Evolutionary conservation across 2,888 invertebrate genomes (phyloP).

Genomic region (Thyatira batis): DNA sequence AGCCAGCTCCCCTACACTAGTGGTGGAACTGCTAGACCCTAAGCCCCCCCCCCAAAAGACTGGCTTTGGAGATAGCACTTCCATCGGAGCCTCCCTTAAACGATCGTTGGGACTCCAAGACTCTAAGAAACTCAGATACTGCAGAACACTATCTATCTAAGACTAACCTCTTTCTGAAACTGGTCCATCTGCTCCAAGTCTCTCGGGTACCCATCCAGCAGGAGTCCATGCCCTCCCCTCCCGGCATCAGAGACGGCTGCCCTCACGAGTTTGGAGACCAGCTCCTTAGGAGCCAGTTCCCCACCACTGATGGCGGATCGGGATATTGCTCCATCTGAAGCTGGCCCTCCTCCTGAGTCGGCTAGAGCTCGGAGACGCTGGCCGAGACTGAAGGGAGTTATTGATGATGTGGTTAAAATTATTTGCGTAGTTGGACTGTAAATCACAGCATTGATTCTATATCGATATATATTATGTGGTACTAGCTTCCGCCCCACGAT

Average conservation of each 20-base stretch:
- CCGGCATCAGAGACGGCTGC: conserved; percentile 83
- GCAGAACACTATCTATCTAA: too few species aligned
- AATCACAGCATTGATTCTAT: too few species aligned
- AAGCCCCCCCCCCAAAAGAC: too few species aligned
- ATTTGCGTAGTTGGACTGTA: background rate
- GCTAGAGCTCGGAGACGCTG: conserved; percentile 89
- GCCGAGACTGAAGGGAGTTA: conserved; percentile 83
- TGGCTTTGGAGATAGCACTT: too few species aligned
- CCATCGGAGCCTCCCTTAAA: too few species aligned
- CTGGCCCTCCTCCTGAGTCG: conserved; percentile 84
- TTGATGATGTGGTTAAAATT: background rate
- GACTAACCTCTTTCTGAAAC: conserved; percentile 92
- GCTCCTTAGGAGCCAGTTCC: conserved; percentile 90
- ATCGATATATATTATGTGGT: too few species aligned
- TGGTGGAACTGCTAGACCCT: too few species aligned
- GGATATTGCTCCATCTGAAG: conserved; percentile 85
- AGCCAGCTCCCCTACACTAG: too few species aligned
- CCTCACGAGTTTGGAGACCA: conserved; percentile 89
- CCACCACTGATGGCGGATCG: conserved; percentile 88
- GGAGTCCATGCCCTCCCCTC: conserved; percentile 87
- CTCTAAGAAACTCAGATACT: too few species aligned
- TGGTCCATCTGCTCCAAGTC: conserved; percentile 93
- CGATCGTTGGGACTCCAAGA: too few species aligned
- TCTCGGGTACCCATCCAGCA: conserved; percentile 97
- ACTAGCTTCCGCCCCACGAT: too few species aligned